These are phyloP conservation scores for Gymnocypris eckloni DNA, from an alignment of 2,797 vertebrate species.

Conservation along the genomic window DNA sequence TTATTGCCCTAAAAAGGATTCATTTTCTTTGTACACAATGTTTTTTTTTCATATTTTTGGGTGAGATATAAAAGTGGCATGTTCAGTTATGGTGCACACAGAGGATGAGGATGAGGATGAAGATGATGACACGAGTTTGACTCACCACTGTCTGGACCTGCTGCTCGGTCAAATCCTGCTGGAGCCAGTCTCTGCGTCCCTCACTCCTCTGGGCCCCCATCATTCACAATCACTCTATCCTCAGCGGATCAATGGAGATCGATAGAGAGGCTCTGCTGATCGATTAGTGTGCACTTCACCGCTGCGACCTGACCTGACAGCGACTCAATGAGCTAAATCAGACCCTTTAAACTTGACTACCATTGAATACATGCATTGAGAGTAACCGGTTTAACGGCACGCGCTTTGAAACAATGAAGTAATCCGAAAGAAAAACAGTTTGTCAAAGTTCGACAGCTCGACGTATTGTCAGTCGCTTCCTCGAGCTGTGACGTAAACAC, in stretches of 20 bases:
- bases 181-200: conserved; percentile 76
- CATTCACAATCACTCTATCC: neutral
- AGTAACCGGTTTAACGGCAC: neutral
- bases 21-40: neutral
- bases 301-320: conserved; percentile 24
- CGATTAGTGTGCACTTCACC: conserved; percentile 17
- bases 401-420: neutral
- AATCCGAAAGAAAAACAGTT: neutral
- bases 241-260: neutral
- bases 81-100: neutral
- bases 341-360: neutral
- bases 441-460: neutral
- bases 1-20: neutral
- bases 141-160: conserved; percentile 68
- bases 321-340: neutral
- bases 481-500: conserved; percentile 17
- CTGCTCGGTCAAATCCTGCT: conserved; percentile 71
- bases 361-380: neutral
- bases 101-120: neutral
- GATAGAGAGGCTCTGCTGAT: neutral
- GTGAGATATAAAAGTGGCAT: neutral
- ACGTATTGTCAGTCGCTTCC: conserved; percentile 7
- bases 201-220: conserved; percentile 82
- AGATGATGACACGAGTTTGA: conserved; percentile 25
- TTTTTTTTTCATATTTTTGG: neutral